Evolutionary conservation across 2,888 invertebrate genomes (phyloP).

Genomic region (Nomada fucata): DNA sequence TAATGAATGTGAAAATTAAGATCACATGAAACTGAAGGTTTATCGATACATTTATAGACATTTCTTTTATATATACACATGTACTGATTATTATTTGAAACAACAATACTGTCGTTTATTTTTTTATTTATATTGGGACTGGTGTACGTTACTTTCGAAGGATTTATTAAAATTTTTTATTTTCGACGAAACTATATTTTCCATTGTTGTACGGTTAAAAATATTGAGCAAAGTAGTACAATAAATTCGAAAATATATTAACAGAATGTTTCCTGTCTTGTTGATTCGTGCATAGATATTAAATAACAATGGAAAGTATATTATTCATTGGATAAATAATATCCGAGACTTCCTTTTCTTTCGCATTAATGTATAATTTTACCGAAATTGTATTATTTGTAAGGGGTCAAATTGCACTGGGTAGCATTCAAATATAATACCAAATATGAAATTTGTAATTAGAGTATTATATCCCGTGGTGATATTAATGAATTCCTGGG

Average conservation of each 20-base stretch:
- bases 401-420: background rate
- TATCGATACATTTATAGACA: conserved; percentile 36
- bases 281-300: background rate
- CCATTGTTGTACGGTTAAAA: conserved; percentile 6
- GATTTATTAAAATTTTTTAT: conserved; percentile 1
- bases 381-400: conserved; percentile 2
- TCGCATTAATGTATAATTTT: background rate
- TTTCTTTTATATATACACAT: conserved; percentile 40
- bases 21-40: conserved; percentile 40
- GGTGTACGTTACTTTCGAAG: background rate
- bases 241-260: background rate
- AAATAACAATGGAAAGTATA: conserved; percentile 32
- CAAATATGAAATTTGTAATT: conserved; percentile 47
- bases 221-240: background rate
- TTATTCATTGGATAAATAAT: conserved; percentile 24
- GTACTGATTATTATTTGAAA: conserved; percentile 35
- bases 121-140: conserved; percentile 8
- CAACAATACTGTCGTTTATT: conserved; percentile 37
- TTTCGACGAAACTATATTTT: conserved; percentile 25
- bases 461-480: conserved; percentile 50
- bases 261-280: conserved; percentile 2
- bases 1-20: conserved; percentile 43
- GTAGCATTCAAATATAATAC: conserved; percentile 21
- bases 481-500: conserved; percentile 42
- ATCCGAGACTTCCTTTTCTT: conserved; percentile 5